These are phyloP conservation scores for Saturnia japonica DNA, from an alignment of 2,888 invertebrate genomes.

Conservation along the genomic window DNA sequence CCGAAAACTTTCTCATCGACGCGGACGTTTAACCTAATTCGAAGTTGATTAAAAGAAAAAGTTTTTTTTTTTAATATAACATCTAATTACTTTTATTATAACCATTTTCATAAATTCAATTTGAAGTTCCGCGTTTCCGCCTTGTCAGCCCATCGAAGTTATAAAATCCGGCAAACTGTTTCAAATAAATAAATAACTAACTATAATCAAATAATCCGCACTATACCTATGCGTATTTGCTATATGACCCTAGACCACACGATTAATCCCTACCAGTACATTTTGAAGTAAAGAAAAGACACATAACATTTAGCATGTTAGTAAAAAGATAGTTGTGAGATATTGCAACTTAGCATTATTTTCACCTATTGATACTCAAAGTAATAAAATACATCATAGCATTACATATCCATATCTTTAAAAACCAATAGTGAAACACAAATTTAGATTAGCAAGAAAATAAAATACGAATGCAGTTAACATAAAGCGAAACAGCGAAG, in stretches of 20 bases:
- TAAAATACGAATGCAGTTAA: not conserved
- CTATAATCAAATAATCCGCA: not conserved
- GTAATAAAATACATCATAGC: not conserved
- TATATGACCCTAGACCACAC: not conserved
- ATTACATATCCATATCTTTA: not conserved
- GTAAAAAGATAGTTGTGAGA: not conserved
- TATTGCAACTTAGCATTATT: not conserved
- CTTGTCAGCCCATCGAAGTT: not conserved
- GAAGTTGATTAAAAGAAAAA: not conserved
- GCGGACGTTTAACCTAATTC: not conserved
- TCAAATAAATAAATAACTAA: no score
- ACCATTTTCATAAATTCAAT: not conserved
- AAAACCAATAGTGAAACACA: not conserved
- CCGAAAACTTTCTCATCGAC: not conserved
- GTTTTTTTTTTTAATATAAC: not conserved
- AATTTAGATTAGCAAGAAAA: conserved; percentile 2
- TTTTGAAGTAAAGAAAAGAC: not conserved
- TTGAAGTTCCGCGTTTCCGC: not conserved
- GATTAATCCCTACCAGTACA: not conserved
- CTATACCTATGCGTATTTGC: not conserved
- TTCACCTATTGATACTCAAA: not conserved
- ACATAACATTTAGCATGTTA: not conserved
- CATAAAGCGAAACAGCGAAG: conserved; percentile 11
- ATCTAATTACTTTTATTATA: not conserved
- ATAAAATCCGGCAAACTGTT: not conserved